Conservation (phyloP, 1,140 invertebrate genomes). For the Tetragonula clypearis region DNA sequence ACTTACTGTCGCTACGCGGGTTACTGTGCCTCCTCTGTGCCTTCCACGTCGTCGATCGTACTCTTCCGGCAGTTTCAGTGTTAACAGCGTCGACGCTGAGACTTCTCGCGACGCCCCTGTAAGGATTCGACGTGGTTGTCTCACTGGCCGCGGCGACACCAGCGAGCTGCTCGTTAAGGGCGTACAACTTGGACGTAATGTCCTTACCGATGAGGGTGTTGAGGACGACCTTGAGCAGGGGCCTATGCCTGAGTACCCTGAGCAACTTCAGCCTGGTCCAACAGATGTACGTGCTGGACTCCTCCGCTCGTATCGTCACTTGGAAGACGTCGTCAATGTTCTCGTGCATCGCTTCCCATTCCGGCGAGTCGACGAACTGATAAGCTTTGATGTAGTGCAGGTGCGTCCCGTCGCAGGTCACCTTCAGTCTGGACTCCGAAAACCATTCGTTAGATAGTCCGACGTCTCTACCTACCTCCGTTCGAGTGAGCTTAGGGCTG, state of each 20-base stretch:
- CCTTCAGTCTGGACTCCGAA: slow-evolving; percentile 84
- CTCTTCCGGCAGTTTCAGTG: slow-evolving; percentile 87
- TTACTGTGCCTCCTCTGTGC: slow-evolving; percentile 78
- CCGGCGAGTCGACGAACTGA: slow-evolving; percentile 93
- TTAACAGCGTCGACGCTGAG: slow-evolving; percentile 91
- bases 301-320: slow-evolving; percentile 91
- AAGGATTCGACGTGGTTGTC: slow-evolving; percentile 73
- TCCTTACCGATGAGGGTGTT: slow-evolving; percentile 93
- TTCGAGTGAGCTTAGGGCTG: not conserved
- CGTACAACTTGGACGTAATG: slow-evolving; percentile 92
- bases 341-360: slow-evolving; percentile 91
- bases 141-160: slow-evolving; percentile 78
- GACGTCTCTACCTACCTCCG: not conserved
- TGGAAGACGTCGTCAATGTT: slow-evolving; percentile 90
- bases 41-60: slow-evolving; percentile 87
- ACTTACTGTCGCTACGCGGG: slow-evolving; percentile 76
- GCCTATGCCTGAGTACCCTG: slow-evolving; percentile 87
- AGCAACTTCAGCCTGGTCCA: slow-evolving; percentile 89
- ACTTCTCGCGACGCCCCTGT: slow-evolving; percentile 84
- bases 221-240: slow-evolving; percentile 87
- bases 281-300: slow-evolving; percentile 89
- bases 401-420: slow-evolving; percentile 90
- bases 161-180: slow-evolving; percentile 87
- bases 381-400: slow-evolving; percentile 91
- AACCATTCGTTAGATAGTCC: not conserved